phyloP scores from a whole-genome alignment of 2,797 vertebrate species.

The Pangasius krempfi region DNA sequence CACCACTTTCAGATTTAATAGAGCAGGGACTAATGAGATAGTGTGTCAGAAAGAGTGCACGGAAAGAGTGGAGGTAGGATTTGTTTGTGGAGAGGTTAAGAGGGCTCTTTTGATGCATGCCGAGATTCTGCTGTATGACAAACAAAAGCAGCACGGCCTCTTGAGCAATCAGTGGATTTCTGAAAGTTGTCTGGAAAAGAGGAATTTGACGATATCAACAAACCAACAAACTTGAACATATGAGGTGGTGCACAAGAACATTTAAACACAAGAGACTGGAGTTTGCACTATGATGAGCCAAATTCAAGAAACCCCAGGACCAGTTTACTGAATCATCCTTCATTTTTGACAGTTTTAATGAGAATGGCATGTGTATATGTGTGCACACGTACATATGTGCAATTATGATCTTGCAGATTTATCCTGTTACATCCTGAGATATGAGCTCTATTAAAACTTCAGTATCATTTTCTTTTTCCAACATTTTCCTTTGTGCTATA shows the following conservation, averaged over 20 bases:
- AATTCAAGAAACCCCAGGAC: conserved; percentile 44
- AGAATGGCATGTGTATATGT: conserved; percentile 64
- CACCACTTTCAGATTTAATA: conserved; percentile 50
- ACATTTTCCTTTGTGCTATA: conserved; percentile 53
- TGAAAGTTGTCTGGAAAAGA: conserved; percentile 48
- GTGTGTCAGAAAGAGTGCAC: conserved; percentile 37
- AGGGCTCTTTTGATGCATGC: conserved; percentile 20
- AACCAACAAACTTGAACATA: conserved; percentile 47
- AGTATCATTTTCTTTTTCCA: conserved; percentile 66
- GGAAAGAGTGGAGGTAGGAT: conserved; percentile 14
- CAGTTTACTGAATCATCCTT: conserved; percentile 51
- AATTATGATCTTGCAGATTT: conserved; percentile 56
- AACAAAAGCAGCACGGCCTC: conserved; percentile 18
- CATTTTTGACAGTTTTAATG: conserved; percentile 64
- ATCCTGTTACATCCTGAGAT: conserved; percentile 62
- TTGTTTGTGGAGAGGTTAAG: conserved; percentile 17
- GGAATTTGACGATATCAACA: conserved; percentile 42
- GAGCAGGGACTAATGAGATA: conserved; percentile 56
- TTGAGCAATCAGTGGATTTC: conserved; percentile 33
- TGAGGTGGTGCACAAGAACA: conserved; percentile 37
- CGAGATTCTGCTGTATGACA: conserved; percentile 13
- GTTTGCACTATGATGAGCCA: conserved; percentile 34
- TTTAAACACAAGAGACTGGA: conserved; percentile 36
- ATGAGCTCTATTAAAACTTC: conserved; percentile 72
- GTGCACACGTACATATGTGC: conserved; percentile 55